phyloP scores from a whole-genome alignment of 2,797 vertebrate genomes.

The Liasis olivaceus region DNA sequence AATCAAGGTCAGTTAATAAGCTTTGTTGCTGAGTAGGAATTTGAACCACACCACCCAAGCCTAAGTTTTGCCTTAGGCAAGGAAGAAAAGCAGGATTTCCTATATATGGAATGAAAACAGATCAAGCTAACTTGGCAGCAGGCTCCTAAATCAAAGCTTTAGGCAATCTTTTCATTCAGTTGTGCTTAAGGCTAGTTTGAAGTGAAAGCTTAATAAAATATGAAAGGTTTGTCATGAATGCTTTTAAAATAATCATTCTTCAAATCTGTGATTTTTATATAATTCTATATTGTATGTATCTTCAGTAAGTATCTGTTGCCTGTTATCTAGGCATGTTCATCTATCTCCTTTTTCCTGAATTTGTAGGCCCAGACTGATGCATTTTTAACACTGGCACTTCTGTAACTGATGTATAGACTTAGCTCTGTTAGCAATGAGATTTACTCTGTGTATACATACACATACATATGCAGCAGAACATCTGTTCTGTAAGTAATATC shows the following conservation, averaged over 20 bases:
- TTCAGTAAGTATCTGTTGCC: conserved; percentile 27
- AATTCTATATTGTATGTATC: conserved; percentile 13
- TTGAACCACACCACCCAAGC: not conserved
- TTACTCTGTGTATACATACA: not conserved
- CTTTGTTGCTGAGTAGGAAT: not conserved
- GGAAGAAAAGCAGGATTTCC: not conserved
- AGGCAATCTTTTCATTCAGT: conserved; percentile 40
- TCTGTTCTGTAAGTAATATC: not conserved
- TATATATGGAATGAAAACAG: not conserved
- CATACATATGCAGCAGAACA: not conserved
- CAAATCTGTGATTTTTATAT: conserved; percentile 27
- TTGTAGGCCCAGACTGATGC: not conserved
- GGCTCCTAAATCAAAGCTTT: conserved; percentile 31
- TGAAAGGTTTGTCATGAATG: conserved; percentile 47
- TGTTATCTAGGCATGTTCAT: conserved; percentile 39
- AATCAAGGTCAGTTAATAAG: not conserved
- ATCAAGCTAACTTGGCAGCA: not conserved
- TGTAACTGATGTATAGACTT: not conserved
- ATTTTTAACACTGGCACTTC: not conserved
- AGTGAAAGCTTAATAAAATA: conserved; percentile 57
- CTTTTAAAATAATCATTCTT: conserved; percentile 30
- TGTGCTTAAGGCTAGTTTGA: conserved; percentile 44
- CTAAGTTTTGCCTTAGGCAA: not conserved
- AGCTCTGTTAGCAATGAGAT: not conserved
- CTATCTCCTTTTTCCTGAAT: conserved; percentile 27